phyloP scores from a whole-genome alignment of 2,113 vertebrate genomes.

The Tetraodon nigroviridis region DNA sequence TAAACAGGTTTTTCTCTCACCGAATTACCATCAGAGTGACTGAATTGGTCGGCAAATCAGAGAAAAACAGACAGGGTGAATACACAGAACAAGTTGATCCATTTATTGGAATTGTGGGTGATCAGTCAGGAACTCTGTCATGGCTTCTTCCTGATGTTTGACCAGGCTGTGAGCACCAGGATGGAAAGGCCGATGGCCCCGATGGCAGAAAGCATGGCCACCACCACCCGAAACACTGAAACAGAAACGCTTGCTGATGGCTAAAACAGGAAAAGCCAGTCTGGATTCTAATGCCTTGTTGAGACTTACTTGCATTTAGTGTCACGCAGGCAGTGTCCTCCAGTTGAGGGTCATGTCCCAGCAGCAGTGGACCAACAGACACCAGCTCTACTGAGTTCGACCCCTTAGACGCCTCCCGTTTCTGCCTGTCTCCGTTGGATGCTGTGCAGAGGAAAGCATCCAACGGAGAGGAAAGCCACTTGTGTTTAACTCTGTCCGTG shows the following conservation, averaged over 20 bases:
- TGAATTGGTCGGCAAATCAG: neutral
- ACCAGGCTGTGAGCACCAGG: slow-evolving; percentile 9
- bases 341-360: slow-evolving; percentile 23
- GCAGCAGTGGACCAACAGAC: slow-evolving; percentile 54
- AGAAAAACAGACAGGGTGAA: no score
- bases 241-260: neutral
- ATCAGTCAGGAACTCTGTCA: neutral
- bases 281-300: no score
- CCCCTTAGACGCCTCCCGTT: slow-evolving; percentile 25
- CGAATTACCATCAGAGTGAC: neutral
- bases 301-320: slow-evolving; percentile 19
- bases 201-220: slow-evolving; percentile 31
- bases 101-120: slow-evolving; percentile 41
- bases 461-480: neutral
- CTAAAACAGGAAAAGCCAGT: no score
- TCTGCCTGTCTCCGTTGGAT: slow-evolving; percentile 39
- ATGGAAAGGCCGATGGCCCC: slow-evolving; percentile 29
- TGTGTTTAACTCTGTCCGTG: neutral
- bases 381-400: slow-evolving; percentile 38
- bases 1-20: no score
- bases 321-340: slow-evolving; percentile 3
- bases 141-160: slow-evolving; percentile 13
- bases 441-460: slow-evolving; percentile 30
- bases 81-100: no score
- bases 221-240: slow-evolving; percentile 40